Evolutionary conservation across 2,797 vertebrate genomes (phyloP).

Genomic region (Brotula barbata): DNA sequence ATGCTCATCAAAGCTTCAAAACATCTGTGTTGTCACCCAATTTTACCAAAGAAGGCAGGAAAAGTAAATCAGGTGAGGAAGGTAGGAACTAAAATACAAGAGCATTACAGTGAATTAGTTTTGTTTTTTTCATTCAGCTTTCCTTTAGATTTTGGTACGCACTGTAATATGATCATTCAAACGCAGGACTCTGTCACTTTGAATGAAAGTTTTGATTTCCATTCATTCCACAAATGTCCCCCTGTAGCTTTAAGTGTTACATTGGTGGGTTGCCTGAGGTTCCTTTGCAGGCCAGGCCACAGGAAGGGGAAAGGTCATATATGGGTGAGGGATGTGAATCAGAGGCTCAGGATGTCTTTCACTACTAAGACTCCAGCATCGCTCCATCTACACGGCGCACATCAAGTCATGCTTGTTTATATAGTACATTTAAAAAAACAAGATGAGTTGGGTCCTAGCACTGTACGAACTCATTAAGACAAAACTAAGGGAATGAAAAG

Average conservation of each 20-base stretch:
- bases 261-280: conserved; percentile 41
- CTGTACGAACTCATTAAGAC: no score
- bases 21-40: no score
- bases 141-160: background rate
- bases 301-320: conserved; percentile 63
- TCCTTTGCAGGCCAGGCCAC: conserved; percentile 24
- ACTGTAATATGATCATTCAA: conserved; percentile 21
- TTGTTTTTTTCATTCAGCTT: background rate
- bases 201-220: conserved; percentile 44
- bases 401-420: no score
- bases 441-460: no score
- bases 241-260: conserved; percentile 34
- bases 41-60: no score
- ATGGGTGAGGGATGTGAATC: conserved; percentile 46
- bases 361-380: conserved; percentile 23
- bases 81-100: no score
- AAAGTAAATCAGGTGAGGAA: background rate
- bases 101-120: no score
- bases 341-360: conserved; percentile 23
- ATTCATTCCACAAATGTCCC: conserved; percentile 50
- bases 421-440: no score
- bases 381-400: no score
- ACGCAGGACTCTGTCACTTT: conserved; percentile 21
- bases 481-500: no score
- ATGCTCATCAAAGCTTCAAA: no score